Evolutionary conservation across 92 coral and sea anemone genomes (phyloP).

Genomic region (Zoanthus solanderi): DNA sequence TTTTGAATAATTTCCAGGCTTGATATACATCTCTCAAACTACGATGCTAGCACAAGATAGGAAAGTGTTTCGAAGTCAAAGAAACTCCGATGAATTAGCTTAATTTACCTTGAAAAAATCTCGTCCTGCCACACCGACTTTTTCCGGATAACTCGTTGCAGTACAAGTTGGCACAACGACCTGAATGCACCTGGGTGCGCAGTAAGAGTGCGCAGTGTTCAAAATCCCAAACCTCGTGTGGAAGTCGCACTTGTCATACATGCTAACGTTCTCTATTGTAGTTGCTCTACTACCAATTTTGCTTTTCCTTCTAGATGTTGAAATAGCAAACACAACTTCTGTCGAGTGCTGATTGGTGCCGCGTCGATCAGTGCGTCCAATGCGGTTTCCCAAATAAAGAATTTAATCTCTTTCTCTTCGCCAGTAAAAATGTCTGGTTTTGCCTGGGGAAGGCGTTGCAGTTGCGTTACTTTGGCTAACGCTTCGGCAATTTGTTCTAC

Average conservation of each 20-base stretch:
- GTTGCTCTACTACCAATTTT: neutral
- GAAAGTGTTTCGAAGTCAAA: slow-evolving; percentile 5
- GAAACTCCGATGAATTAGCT: neutral
- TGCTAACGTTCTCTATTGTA: slow-evolving; percentile 20
- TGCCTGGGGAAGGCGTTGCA: too few species aligned
- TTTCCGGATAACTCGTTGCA: slow-evolving; percentile 11
- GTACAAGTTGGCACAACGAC: slow-evolving; percentile 18
- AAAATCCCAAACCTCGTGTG: slow-evolving; percentile 13
- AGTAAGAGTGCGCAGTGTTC: slow-evolving; percentile 6
- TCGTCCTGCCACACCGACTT: slow-evolving; percentile 10
- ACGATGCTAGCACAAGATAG: neutral
- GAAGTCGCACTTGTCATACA: slow-evolving; percentile 10
- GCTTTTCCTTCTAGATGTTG: neutral
- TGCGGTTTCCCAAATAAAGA: neutral
- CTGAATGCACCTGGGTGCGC: neutral
- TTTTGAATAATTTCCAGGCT: neutral
- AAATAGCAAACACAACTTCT: neutral
- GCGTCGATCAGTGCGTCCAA: neutral
- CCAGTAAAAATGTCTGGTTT: too few species aligned
- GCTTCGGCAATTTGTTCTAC: slow-evolving; percentile 9
- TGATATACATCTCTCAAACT: slow-evolving; percentile 1
- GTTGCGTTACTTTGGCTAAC: neutral
- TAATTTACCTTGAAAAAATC: slow-evolving; percentile 1
- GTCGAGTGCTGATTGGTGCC: slow-evolving; percentile 7
- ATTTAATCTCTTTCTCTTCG: neutral